phyloP scores from a whole-genome alignment of 2,113 vertebrate species.

The Syngnathus typhle region DNA sequence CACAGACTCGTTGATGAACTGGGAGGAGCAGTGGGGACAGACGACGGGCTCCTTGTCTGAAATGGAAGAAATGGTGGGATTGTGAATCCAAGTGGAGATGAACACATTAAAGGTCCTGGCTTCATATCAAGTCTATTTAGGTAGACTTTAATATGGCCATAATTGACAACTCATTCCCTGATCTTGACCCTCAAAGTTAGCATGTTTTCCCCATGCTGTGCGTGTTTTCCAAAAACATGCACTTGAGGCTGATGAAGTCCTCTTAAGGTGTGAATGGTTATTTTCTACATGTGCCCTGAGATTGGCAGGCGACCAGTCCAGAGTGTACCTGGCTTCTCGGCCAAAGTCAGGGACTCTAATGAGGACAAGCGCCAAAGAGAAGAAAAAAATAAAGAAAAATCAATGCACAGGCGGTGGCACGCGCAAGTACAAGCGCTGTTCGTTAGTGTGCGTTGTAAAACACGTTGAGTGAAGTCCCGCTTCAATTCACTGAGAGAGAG shows the following conservation, averaged over 20 bases:
- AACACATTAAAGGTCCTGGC: no score
- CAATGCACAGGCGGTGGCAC: background rate
- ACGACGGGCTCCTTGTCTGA: constrained; percentile 76
- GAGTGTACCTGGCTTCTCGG: background rate
- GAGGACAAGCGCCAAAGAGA: background rate
- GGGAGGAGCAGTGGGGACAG: constrained; percentile 74
- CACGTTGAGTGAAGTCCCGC: background rate
- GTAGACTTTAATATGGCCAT: no score
- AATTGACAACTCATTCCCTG: no score
- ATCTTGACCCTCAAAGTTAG: no score
- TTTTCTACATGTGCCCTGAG: background rate
- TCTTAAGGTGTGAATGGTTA: background rate
- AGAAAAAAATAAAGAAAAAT: background rate
- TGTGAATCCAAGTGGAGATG: no score
- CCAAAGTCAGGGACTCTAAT: background rate
- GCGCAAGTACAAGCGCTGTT: background rate
- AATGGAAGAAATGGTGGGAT: constrained; percentile 1
- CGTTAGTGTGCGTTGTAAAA: background rate
- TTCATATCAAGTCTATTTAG: no score
- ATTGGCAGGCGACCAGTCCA: background rate
- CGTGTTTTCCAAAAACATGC: no score
- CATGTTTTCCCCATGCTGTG: no score
- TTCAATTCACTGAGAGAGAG: background rate
- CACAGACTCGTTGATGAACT: constrained; percentile 76
- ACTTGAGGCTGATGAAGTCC: background rate